Evolutionary conservation across 1,140 invertebrate species (phyloP), one percentile per base, ranked within the genome.

Genomic region (Platyscapa corneri): DNA sequence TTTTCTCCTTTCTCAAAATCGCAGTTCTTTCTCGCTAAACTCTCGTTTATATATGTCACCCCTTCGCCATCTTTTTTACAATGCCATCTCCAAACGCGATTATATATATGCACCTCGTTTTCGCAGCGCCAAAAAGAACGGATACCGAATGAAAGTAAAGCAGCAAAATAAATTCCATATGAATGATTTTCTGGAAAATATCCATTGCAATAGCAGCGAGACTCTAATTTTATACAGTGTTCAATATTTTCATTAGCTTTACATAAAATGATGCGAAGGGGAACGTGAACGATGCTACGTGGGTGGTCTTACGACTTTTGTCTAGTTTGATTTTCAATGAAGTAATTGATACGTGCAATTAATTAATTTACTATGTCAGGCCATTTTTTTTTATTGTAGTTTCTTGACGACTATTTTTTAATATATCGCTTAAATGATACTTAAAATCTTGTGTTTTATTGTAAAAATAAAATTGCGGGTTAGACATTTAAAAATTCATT

Each of bases 131-230:
- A 77, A 75, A 75, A 75, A 34, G 23, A 75, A 60, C 42, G 82
- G 53, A 76, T 64, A 32, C 39, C 49, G 39, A 76, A 34, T 49
- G 37, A 53, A 49, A 64, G 82, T 18, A 46, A 64, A 0, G 42
- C 16, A 10, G 76, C 60, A 39, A 84, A 84, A 78, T 32, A 34
- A 79, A 74, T 64, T 56, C 20, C 56, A 56, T 74, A 67, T 67
- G 82, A 85, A 81, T 75, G 37, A 85, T 32, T 65, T 85, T 85
- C 53, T 39, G 53, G 77, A 85, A 81, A 84, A 81, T 81, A 65
- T 80, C 53, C 64, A 75, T 85, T 64, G 23, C 42, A 0, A 7
- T 74, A 56, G 49, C 72, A 34, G n/a, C 7, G 49, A 53, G 20
- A 37, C 7, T 53, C 23, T 18, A n/a, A 65, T 39, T 84, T 34